Conservation (phyloP, 2,797 vertebrate species). For the Phrynocephalus guinanensis region DNA sequence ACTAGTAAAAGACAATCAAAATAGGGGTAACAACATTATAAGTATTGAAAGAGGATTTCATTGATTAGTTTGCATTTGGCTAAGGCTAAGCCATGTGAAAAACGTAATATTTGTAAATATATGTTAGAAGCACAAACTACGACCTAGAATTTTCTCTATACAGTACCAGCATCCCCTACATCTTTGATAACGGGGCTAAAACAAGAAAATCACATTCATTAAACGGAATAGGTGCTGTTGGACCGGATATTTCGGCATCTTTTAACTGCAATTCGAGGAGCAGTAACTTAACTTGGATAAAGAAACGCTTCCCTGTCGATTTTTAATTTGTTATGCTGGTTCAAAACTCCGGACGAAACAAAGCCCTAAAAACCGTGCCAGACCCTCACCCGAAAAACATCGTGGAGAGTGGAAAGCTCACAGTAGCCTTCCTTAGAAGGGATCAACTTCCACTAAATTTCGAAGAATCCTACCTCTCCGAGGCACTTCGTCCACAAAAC, state of each 20-base stretch:
- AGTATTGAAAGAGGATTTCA: no score
- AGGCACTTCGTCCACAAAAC: neutral
- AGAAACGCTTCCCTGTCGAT: neutral
- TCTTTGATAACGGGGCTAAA: neutral
- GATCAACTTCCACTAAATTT: no score
- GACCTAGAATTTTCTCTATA: neutral
- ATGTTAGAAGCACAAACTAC: neutral
- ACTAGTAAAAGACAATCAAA: no score
- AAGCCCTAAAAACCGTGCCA: neutral
- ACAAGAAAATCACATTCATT: neutral
- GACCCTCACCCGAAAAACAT: neutral
- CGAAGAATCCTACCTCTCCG: conserved; percentile 31
- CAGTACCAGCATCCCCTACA: neutral
- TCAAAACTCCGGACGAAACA: neutral
- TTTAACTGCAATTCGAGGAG: neutral
- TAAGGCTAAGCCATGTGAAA: neutral
- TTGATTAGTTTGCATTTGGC: no score
- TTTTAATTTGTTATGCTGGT: neutral
- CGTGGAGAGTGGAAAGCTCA: neutral
- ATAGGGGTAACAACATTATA: no score
- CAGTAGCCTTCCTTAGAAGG: no score
- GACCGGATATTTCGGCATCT: neutral
- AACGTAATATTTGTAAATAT: no score
- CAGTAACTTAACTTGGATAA: no score
- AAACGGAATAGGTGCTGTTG: neutral